Conservation (phyloP, 1,140 invertebrate species). For the Macrotrachela quadricornifera region DNA sequence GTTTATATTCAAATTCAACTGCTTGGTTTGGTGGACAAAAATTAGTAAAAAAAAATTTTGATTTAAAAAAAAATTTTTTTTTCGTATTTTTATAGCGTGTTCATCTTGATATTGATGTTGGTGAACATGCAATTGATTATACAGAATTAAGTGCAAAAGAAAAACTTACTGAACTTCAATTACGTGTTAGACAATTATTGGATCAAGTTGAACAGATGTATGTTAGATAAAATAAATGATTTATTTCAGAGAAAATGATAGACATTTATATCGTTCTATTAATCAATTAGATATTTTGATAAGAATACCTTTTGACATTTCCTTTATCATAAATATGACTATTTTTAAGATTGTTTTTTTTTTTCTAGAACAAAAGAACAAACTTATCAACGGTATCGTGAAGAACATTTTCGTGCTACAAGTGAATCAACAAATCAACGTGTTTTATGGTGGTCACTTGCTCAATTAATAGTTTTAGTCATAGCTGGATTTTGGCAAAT, state of each 20-base stretch:
- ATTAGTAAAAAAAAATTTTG: constrained; percentile 14
- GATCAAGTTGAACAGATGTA: constrained; percentile 91
- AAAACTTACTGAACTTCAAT: constrained; percentile 79
- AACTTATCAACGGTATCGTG: constrained; percentile 91
- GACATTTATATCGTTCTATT: too few relatives aligned
- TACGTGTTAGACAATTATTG: constrained; percentile 75
- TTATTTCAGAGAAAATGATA: too few relatives aligned
- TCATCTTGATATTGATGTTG: constrained; percentile 94
- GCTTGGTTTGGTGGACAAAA: constrained; percentile 30
- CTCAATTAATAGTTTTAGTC: constrained; percentile 68
- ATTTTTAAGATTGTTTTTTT: too few relatives aligned
- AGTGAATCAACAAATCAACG: constrained; percentile 90
- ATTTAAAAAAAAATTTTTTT: neutral
- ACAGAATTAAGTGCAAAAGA: constrained; percentile 85
- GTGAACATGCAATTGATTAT: constrained; percentile 94
- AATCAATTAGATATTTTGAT: too few relatives aligned
- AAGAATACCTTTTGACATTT: too few relatives aligned
- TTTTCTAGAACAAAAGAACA: constrained; percentile 63
- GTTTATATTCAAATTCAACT: constrained; percentile 80
- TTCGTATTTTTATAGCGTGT: constrained; percentile 43
- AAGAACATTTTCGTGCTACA: constrained; percentile 85
- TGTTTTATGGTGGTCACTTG: constrained; percentile 70
- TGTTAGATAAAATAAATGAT: too few relatives aligned
- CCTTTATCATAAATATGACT: too few relatives aligned
- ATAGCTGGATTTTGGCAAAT: constrained; percentile 95